Conservation (phyloP, 1,140 invertebrate species). For the Periplaneta americana region DNA sequence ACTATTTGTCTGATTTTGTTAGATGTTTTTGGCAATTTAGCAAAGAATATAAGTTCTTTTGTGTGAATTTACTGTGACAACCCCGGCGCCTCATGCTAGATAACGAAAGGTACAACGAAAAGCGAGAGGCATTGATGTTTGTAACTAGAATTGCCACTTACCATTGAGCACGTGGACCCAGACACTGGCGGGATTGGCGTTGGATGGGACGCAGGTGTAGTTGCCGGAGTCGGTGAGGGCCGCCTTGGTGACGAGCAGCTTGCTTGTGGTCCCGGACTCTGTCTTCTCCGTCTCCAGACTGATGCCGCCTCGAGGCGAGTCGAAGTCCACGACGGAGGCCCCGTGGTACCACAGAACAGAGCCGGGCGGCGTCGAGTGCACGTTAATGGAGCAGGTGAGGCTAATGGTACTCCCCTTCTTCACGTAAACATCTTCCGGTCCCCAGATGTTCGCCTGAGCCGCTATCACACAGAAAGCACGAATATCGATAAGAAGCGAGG, state of each 20-base stretch:
- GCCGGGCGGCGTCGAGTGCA: conserved; percentile 76
- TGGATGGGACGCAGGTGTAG: conserved; percentile 82
- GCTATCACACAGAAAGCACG: conserved; percentile 44
- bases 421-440: conserved; percentile 81
- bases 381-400: conserved; percentile 80
- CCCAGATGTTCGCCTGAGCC: conserved; percentile 77
- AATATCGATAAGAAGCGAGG: not conserved
- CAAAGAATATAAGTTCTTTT: no score
- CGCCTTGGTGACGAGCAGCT: conserved; percentile 81
- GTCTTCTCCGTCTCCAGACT: conserved; percentile 89
- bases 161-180: conserved; percentile 87
- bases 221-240: conserved; percentile 80
- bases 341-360: conserved; percentile 79
- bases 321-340: conserved; percentile 72
- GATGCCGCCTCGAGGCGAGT: conserved; percentile 78
- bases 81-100: no score
- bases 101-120: no score
- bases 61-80: no score
- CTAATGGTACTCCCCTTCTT: conserved; percentile 88
- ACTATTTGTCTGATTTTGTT: no score
- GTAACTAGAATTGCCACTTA: no score
- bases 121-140: no score
- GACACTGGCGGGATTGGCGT: conserved; percentile 80
- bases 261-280: conserved; percentile 79
- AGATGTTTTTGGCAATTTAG: no score